These are phyloP conservation scores for Mustela nigripes DNA, from an alignment of 2,113 vertebrate species.

Conservation along the genomic window DNA sequence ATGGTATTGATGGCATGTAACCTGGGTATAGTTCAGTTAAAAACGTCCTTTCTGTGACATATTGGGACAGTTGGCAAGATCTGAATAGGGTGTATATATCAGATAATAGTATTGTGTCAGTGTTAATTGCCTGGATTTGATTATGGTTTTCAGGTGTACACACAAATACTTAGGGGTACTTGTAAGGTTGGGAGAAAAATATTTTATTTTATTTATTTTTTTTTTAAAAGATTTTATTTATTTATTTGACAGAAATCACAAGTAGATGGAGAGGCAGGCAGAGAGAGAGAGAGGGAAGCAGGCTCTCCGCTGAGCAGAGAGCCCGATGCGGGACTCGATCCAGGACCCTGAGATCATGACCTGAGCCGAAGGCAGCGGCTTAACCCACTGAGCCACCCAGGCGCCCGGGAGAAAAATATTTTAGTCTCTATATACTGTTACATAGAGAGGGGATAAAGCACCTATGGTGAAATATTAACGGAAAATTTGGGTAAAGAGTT, in stretches of 20 bases:
- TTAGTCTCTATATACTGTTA: not conserved
- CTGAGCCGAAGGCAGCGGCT: no score
- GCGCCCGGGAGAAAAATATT: not conserved
- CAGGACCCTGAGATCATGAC: no score
- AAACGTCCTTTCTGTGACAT: not conserved
- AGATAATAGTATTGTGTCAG: not conserved
- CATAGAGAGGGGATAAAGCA: not conserved
- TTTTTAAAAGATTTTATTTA: no score
- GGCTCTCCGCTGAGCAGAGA: no score
- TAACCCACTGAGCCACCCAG: no score
- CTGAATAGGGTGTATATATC: slow-evolving; percentile 25
- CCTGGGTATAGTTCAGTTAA: not conserved
- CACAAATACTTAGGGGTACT: not conserved
- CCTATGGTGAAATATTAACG: not conserved
- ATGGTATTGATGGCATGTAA: not conserved
- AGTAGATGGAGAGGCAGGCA: no score
- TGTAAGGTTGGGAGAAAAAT: not conserved
- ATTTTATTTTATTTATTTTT: no score
- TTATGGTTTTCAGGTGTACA: not conserved
- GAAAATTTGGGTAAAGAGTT: not conserved
- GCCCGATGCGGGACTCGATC: no score
- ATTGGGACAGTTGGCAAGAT: not conserved
- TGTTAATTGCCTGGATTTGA: slow-evolving; percentile 31
- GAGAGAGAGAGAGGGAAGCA: no score
- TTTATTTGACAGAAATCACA: no score